Evolutionary conservation across 2,113 vertebrate species (phyloP).

Genomic region (Oryzias melastigma): DNA sequence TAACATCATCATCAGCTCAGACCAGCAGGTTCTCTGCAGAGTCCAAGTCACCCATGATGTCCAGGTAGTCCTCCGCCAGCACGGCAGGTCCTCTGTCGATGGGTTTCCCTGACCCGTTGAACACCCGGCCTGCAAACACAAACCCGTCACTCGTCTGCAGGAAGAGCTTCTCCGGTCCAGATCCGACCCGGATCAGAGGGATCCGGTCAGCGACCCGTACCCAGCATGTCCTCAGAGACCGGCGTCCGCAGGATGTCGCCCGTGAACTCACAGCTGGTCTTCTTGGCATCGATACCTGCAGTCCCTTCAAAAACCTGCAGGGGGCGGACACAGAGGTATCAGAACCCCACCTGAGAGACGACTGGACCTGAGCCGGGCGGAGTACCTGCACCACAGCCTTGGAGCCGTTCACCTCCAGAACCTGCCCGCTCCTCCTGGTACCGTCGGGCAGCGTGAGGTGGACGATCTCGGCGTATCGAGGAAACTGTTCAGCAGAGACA

Average conservation of each 20-base stretch:
- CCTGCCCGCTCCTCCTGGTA: slow-evolving; percentile 80
- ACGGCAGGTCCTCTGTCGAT: slow-evolving; percentile 81
- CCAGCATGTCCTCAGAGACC: slow-evolving; percentile 84
- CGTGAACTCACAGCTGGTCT: slow-evolving; percentile 79
- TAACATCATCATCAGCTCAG: too few relatives aligned
- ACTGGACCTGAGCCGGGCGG: too few relatives aligned
- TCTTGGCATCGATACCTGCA: slow-evolving; percentile 82
- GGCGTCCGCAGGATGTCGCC: slow-evolving; percentile 81
- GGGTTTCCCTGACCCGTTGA: slow-evolving; percentile 83
- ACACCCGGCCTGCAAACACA: slow-evolving; percentile 74
- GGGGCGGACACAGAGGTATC: neutral
- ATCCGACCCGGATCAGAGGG: too few relatives aligned
- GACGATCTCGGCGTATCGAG: slow-evolving; percentile 82
- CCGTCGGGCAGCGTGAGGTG: slow-evolving; percentile 82
- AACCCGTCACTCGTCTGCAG: too few relatives aligned
- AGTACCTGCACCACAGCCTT: slow-evolving; percentile 82
- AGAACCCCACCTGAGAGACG: too few relatives aligned
- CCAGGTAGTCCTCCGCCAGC: slow-evolving; percentile 82
- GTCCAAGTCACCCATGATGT: slow-evolving; percentile 79
- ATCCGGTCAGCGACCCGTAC: too few relatives aligned
- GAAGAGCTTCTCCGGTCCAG: too few relatives aligned
- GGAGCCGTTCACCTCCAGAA: slow-evolving; percentile 83
- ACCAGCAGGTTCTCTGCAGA: too few relatives aligned
- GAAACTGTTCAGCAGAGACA: slow-evolving; percentile 61
- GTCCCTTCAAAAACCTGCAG: slow-evolving; percentile 82